Evolutionary conservation across 2,888 invertebrate species (phyloP), one percentile per base, ranked within the genome.

Genomic region (Orthosia gothica): DNA sequence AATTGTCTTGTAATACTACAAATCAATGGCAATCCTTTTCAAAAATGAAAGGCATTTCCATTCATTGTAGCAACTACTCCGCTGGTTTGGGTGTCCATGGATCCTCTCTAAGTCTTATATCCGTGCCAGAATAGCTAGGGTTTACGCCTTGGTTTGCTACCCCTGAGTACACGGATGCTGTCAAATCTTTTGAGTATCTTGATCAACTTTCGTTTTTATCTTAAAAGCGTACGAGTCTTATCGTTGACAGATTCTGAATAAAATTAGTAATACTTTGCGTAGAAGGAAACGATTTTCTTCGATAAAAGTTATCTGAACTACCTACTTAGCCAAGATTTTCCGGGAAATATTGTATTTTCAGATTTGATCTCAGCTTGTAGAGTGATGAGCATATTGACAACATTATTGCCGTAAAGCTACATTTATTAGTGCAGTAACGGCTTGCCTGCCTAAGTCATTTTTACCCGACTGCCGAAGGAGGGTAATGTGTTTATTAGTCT

Each of bases 191-290:
- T 15, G 3, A 52, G 26, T 26, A 18, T 47, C 16, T 26, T 62
- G 52, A 20, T 47, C 61, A 52, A 65, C 20, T 50, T 57, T 75
- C 20, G 47, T 40, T 50, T 52, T 71, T 79, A 74, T 83, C 58
- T 71, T 23, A 15, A 54, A 73, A 66, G 62, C 61, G 70, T 83
- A 70, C 81, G 63, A 59, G 58, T 71, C 80, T 75, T 82, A 82
- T 75, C 80, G 45, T 59, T 71, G 65, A 67, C 62, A 62, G 64
- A 82, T 78, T 78, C 26, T 5, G 18, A 20, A 71, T 79, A 83
- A 82, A 79, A 79, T 75, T 79, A 55, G 54, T 83, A 81, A 81
- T 63, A 63, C 54, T 58, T n/a, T 49, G 65, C 47, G n/a, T 45
- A 81, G 55, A 73, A 73, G 47, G 47, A 62, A 71, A 66, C 62